A percentile compares a stretch with the other conserved stretches of the same genome.
These are phyloP conservation scores for Syndactyla subalaris DNA, from an alignment of 2,797 vertebrate genomes.

Conservation along the genomic window DNA sequence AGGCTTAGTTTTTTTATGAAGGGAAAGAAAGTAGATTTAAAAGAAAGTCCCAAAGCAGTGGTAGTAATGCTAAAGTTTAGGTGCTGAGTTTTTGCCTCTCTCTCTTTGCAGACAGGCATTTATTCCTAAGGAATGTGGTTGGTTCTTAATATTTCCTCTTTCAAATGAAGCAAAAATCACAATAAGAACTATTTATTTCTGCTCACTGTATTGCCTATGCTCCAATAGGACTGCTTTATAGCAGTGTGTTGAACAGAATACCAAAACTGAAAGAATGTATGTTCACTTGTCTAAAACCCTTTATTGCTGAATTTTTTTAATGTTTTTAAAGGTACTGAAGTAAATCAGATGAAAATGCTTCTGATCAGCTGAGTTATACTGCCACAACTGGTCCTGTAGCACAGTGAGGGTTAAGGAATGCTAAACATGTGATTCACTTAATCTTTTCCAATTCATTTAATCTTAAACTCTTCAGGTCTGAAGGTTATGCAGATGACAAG, in stretches of 20 bases:
- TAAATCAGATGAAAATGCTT: not conserved
- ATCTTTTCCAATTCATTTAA: slow-evolving; percentile 9
- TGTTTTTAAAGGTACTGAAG: not conserved
- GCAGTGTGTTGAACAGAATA: not conserved
- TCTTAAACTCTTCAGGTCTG: not conserved
- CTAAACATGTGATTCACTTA: not conserved
- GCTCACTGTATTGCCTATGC: accelerated
- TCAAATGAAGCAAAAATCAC: not conserved
- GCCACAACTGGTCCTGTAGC: not conserved
- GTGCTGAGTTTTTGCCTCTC: not conserved
- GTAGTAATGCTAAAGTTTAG: not conserved
- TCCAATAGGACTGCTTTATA: not conserved
- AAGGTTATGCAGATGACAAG: slow-evolving; percentile 17
- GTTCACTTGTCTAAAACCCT: not conserved
- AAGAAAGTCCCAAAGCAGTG: not conserved
- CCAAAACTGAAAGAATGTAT: not conserved
- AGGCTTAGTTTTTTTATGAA: not conserved
- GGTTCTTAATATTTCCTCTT: not conserved
- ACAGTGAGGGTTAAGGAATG: not conserved
- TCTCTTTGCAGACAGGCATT: not conserved
- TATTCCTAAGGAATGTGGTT: not conserved
- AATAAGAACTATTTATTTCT: not conserved
- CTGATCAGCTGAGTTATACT: not conserved
- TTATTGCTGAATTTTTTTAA: not conserved
- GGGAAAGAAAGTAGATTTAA: not conserved